Evolutionary conservation across 2,113 vertebrate species (phyloP).

Genomic region (Microtus richardsoni): DNA sequence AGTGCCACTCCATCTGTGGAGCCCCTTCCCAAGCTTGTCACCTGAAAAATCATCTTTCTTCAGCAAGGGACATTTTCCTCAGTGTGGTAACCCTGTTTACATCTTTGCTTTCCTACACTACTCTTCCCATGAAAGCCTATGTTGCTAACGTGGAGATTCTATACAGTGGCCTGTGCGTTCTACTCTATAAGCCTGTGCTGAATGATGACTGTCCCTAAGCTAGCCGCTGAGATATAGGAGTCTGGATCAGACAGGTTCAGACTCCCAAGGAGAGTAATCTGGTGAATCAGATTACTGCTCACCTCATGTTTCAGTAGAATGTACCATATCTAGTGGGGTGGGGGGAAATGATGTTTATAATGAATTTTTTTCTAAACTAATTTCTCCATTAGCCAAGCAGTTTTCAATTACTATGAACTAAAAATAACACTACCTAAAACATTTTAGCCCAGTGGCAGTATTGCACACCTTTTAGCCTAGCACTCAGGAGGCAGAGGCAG

Average conservation of each 20-base stretch:
- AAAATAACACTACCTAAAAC: neutral
- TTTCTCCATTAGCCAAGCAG: conserved; percentile 41
- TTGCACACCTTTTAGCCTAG: neutral
- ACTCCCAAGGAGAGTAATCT: neutral
- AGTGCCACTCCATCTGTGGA: neutral
- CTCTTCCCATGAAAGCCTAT: neutral
- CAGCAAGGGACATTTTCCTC: neutral
- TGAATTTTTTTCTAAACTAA: conserved; percentile 14
- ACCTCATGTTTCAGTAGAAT: conserved; percentile 10
- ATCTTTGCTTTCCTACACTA: neutral
- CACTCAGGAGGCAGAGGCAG: neutral
- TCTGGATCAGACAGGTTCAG: neutral
- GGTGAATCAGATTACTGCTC: neutral
- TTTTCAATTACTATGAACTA: conserved; percentile 34
- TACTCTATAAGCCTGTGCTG: neutral
- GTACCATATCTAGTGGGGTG: neutral
- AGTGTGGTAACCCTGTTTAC: neutral
- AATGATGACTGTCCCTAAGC: neutral
- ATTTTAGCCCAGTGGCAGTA: neutral
- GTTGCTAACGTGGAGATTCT: neutral
- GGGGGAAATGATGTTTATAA: neutral
- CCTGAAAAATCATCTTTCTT: neutral
- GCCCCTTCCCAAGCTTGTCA: neutral
- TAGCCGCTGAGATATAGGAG: neutral
- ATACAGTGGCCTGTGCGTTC: neutral